Evolutionary conservation across 2,113 vertebrate species (phyloP).

Genomic region (Rhinogobius similis): DNA sequence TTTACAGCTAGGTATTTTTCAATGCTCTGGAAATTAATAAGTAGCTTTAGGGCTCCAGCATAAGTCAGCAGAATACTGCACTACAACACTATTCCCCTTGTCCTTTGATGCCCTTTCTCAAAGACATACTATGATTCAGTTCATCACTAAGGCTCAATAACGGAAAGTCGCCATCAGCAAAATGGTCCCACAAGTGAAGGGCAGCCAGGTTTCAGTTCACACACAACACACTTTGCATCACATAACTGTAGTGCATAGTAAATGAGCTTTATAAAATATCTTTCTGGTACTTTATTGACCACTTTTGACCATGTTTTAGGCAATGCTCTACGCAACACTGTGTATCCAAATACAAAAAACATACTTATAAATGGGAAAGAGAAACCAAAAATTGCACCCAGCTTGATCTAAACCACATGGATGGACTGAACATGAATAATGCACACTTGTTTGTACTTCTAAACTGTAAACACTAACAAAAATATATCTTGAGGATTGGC

Average conservation of each 20-base stretch:
- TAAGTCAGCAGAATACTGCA: conserved; percentile 32
- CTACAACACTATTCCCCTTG: conserved; percentile 2
- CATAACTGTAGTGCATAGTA: not conserved
- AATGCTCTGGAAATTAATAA: conserved; percentile 28
- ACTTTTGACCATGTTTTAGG: not conserved
- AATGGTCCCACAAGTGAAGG: conserved; percentile 33
- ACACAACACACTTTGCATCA: not conserved
- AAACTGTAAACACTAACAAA: no score
- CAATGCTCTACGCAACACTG: no score
- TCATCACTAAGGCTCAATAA: conserved; percentile 8
- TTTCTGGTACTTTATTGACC: not conserved
- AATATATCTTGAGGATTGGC: no score
- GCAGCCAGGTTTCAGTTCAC: conserved; percentile 12
- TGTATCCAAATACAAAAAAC: no score
- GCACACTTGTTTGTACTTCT: no score
- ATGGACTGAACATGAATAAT: no score
- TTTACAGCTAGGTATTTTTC: not conserved
- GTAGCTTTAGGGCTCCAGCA: conserved; percentile 20
- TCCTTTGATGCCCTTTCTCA: conserved; percentile 24
- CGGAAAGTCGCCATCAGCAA: conserved; percentile 42
- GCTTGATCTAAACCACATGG: no score
- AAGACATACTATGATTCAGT: conserved; percentile 39
- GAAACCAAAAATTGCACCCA: no score
- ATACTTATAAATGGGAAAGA: not conserved
- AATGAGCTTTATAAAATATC: not conserved